Conservation (phyloP, 2,113 vertebrate species). For the Perca fluviatilis region DNA sequence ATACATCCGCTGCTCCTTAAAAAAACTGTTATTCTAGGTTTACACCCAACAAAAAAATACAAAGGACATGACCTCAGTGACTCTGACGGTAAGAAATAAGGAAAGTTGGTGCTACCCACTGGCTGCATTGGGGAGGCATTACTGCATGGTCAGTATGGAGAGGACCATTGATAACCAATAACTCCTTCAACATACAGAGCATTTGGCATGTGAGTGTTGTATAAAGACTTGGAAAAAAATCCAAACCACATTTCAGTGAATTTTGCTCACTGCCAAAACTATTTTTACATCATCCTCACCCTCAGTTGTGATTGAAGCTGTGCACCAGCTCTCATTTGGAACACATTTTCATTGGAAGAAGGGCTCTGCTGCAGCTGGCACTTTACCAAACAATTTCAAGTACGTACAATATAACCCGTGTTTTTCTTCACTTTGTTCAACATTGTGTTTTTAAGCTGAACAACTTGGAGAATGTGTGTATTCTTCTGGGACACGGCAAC, state of each 20-base stretch:
- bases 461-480: constrained; percentile 40
- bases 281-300: not conserved
- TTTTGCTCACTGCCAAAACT: not conserved
- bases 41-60: not conserved
- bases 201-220: not conserved
- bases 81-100: not conserved
- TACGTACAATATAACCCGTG: constrained; percentile 28
- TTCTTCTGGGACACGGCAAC: constrained; percentile 35
- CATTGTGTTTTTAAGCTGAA: constrained; percentile 47
- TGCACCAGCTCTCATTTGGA: constrained; percentile 33
- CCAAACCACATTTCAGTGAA: constrained; percentile 17
- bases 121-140: not conserved
- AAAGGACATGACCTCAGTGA: not conserved
- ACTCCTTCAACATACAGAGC: not conserved
- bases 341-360: constrained; percentile 24
- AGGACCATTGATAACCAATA: not conserved
- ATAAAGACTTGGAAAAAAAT: not conserved
- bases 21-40: not conserved
- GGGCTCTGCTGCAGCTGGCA: constrained; percentile 39
- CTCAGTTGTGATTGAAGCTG: constrained; percentile 19
- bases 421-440: constrained; percentile 46
- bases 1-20: not conserved
- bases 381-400: constrained; percentile 36
- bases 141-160: not conserved
- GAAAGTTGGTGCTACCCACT: no score